Evolutionary conservation across 1,140 invertebrate genomes (phyloP).

Genomic region (Drosophila insularis): DNA sequence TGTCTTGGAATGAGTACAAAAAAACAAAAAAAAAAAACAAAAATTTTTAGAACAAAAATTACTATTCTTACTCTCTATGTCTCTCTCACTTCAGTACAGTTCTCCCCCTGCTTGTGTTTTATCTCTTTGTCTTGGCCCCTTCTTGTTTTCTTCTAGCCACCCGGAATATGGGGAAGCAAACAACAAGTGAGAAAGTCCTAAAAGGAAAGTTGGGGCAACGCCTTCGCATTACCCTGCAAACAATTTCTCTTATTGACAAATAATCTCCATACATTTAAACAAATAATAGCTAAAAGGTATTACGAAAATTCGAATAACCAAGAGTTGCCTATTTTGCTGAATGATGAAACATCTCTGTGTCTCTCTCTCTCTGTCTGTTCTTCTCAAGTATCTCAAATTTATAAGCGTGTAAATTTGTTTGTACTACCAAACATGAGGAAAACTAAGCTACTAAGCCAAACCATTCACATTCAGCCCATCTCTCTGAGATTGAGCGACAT

Average conservation of each 20-base stretch:
- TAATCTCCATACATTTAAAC: too few species aligned
- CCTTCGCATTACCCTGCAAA: background rate
- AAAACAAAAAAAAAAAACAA: constrained; percentile 18
- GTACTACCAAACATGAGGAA: constrained; percentile 55
- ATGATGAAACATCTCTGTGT: constrained; percentile 22
- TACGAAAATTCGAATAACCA: background rate
- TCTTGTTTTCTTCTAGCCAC: constrained; percentile 9
- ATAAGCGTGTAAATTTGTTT: constrained; percentile 77
- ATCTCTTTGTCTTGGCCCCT: background rate
- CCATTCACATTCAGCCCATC: background rate
- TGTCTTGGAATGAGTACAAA: constrained; percentile 14
- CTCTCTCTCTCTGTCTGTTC: constrained; percentile 4
- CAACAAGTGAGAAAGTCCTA: constrained; percentile 23
- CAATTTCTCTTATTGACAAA: too few species aligned
- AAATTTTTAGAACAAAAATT: constrained; percentile 49
- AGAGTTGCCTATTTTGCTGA: constrained; percentile 29
- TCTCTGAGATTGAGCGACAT: too few species aligned
- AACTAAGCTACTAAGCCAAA: background rate
- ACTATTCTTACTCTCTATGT: constrained; percentile 22
- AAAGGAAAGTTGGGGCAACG: background rate
- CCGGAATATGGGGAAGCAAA: background rate
- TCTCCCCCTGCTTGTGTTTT: background rate
- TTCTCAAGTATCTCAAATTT: constrained; percentile 69
- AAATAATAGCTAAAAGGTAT: too few species aligned
- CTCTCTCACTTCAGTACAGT: background rate